A percentile compares a stretch with the other conserved stretches of the same genome.
Evolutionary conservation across 92 coral and sea anemone species (phyloP).

Genomic region (Epizoanthus rinbou): DNA sequence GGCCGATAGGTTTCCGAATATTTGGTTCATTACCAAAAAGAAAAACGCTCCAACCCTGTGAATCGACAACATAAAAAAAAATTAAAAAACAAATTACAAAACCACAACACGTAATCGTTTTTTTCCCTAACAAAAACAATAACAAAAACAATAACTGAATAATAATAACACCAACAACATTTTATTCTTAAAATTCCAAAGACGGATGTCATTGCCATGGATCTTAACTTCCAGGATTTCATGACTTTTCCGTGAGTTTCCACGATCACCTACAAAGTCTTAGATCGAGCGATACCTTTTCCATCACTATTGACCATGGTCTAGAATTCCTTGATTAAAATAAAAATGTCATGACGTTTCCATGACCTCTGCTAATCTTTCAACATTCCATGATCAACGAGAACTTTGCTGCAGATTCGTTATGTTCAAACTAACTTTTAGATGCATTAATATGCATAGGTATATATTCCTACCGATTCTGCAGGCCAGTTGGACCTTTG

Average conservation of each 20-base stretch:
- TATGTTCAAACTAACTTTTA: neutral
- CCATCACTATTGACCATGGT: too few relatives aligned
- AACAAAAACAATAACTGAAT: neutral
- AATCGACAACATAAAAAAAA: neutral
- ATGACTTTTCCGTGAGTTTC: too few relatives aligned
- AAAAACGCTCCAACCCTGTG: slow-evolving; percentile 90
- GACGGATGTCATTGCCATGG: too few relatives aligned
- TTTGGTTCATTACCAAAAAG: slow-evolving; percentile 92
- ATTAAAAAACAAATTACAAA: neutral
- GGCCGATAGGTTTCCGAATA: slow-evolving; percentile 90
- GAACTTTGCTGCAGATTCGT: neutral
- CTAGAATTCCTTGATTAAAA: too few relatives aligned
- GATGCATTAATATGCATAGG: too few relatives aligned
- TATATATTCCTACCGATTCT: slow-evolving; percentile 68
- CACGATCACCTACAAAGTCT: too few relatives aligned
- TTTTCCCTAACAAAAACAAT: neutral
- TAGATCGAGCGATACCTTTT: too few relatives aligned
- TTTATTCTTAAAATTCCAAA: too few relatives aligned
- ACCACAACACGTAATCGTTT: neutral
- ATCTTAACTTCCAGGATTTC: too few relatives aligned
- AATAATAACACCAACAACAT: neutral
- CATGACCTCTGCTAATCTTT: too few relatives aligned
- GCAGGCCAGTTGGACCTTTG: slow-evolving; percentile 73
- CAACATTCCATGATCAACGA: too few relatives aligned
- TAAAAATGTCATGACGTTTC: too few relatives aligned